Base-by-base conservation (phyloP, 1,140 invertebrate species). In the Sycobia sp. region DNA sequence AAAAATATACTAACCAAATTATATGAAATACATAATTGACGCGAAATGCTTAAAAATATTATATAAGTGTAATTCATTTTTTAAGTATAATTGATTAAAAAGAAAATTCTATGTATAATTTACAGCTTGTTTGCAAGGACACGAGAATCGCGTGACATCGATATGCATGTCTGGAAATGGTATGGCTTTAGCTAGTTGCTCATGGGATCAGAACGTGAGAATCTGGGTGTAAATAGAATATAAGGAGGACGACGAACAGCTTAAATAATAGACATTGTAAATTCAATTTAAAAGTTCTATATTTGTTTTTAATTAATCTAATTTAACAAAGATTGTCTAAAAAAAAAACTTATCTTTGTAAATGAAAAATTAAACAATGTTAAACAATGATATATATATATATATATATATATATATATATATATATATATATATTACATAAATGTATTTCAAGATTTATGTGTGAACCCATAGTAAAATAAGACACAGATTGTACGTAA, bases 121-220 rank as follows among this genome's bases (percentile, higher is more conserved):
- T 46, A 13, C 75, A 94, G 93, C 91, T 44, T 83, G 83, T 20
- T 74, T 95, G n/a, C 80, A 82, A 44, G 93, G 89, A 1, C 93
- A 95, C 72, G 93, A 95, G 74, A 95, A 94, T 77, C 84, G 94
- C 62, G 89, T 96, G 25, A 95, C 93, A 34, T 95, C 92, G 3
- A 83, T 96, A 18, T 88, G 88, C 5, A 83, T 95, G 38, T 84
- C 92, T 16, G 87, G 87, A 18, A 94, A 88, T 76, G 94, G 93
- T 27, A 89, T 95, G 82, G 93, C 91, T 1, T 68, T 95, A 57
- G 89, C 89, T 11, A 91, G 90, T 49, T 91, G 90, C 75, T 95
- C 93, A 65, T 96, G 93, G 94, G 94, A 96, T 82, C 88, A 92
- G 72, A 83, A 88, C 69, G 91, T 95, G 53, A 84, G 91, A 71